These are phyloP conservation scores for Muscidifurax raptorellus DNA, from an alignment of 1,140 invertebrate species.

Conservation along the genomic window DNA sequence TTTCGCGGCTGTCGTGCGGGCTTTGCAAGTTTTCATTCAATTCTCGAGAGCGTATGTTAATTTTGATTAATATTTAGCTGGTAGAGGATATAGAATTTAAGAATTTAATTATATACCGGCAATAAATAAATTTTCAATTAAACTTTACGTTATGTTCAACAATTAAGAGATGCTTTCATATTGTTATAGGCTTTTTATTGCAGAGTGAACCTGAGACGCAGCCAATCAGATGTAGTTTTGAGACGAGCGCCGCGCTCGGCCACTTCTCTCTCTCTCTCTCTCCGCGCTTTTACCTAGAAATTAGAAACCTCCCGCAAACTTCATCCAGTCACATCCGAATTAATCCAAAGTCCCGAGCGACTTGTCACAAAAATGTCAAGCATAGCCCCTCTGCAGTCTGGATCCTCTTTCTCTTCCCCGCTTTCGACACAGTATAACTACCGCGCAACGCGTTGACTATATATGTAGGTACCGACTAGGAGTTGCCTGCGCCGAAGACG, in stretches of 20 bases:
- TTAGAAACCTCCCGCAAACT: background rate
- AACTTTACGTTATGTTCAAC: too few relatives aligned
- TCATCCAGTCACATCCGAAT: background rate
- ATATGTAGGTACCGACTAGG: background rate
- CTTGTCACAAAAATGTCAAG: constrained; percentile 36
- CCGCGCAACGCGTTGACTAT: background rate
- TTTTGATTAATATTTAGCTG: too few relatives aligned
- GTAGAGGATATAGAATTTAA: too few relatives aligned
- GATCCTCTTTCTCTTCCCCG: constrained; percentile 19
- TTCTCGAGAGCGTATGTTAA: background rate
- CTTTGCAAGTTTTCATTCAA: background rate
- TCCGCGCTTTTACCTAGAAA: background rate
- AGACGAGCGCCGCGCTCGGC: too few relatives aligned
- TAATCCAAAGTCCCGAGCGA: background rate
- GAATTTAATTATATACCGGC: too few relatives aligned
- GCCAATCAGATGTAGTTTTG: too few relatives aligned
- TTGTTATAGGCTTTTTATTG: too few relatives aligned
- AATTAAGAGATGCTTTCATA: too few relatives aligned
- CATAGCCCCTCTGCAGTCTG: constrained; percentile 35
- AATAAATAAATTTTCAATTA: too few relatives aligned
- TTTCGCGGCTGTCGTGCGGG: background rate
- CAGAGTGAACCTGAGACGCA: too few relatives aligned
- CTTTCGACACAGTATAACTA: background rate
- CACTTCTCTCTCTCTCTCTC: background rate
- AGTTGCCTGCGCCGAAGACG: background rate